Conservation (phyloP, 2,888 invertebrate species). For the Meiosimyza platycephala region DNA sequence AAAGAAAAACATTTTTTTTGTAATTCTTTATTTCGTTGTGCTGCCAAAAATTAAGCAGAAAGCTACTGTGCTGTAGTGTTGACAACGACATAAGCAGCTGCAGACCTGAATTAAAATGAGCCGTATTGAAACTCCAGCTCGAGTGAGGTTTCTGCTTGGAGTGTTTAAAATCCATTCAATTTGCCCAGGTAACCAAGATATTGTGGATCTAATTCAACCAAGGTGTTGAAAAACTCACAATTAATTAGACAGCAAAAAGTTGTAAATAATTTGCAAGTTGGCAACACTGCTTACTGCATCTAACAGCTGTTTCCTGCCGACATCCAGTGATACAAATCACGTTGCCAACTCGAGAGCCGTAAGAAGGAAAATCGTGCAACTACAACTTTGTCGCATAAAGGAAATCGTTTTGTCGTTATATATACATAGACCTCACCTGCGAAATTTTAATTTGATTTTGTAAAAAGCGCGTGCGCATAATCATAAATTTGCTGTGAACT, state of each 20-base stretch:
- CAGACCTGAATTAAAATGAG: conserved; percentile 5
- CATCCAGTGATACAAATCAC: conserved; percentile 14
- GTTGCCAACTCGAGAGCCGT: background rate
- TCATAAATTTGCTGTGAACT: conserved; percentile 3
- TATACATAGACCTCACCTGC: too few species aligned
- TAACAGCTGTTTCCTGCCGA: conserved; percentile 31
- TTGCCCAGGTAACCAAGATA: too few species aligned
- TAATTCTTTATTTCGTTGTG: background rate
- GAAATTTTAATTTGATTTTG: background rate
- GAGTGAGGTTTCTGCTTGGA: too few species aligned
- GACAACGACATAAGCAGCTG: background rate
- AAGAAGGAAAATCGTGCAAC: background rate
- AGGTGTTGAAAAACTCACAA: conserved; percentile 30
- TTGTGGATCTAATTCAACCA: background rate
- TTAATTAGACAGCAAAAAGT: conserved; percentile 29
- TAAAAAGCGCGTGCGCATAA: background rate
- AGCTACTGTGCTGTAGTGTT: background rate
- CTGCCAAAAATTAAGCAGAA: conserved; percentile 13
- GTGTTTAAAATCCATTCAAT: too few species aligned
- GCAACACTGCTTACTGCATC: conserved; percentile 44
- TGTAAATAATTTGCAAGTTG: conserved; percentile 39
- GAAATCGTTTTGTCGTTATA: too few species aligned
- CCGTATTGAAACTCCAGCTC: conserved; percentile 8
- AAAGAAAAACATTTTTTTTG: background rate
- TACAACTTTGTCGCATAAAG: background rate